Conservation (phyloP, 2,888 invertebrate species). For the Graphium colonna region DNA sequence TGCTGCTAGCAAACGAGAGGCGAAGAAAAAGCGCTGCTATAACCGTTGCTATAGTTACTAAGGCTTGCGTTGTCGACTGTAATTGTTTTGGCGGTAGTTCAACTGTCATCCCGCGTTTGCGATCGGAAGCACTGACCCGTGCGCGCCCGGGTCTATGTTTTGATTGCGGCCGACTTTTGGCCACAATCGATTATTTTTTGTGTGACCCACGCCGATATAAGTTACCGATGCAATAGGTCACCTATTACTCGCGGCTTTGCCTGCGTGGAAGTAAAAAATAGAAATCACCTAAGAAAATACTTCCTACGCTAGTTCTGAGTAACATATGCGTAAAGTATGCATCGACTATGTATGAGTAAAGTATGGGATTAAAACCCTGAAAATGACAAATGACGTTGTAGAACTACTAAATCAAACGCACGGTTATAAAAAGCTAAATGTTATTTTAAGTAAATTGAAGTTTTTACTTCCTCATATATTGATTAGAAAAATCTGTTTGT, state of each 20-base stretch:
- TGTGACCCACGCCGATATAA: constrained; percentile 65
- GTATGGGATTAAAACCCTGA: too few relatives aligned
- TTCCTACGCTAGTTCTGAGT: too few relatives aligned
- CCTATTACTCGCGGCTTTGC: background rate
- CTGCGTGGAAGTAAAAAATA: background rate
- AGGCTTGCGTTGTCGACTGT: background rate
- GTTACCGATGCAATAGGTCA: constrained; percentile 32
- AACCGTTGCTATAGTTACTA: background rate
- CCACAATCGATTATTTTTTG: constrained; percentile 74
- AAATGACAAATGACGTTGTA: too few relatives aligned
- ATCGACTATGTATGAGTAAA: too few relatives aligned
- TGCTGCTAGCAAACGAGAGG: background rate
- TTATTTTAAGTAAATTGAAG: too few relatives aligned
- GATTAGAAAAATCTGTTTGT: too few relatives aligned
- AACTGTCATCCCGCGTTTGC: constrained; percentile 63
- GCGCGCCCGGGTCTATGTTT: constrained; percentile 56
- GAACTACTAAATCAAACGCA: too few relatives aligned
- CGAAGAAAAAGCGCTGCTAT: background rate
- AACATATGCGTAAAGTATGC: too few relatives aligned
- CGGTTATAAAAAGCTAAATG: too few relatives aligned
- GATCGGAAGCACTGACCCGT: constrained; percentile 74
- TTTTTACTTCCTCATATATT: too few relatives aligned
- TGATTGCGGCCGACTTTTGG: constrained; percentile 76
- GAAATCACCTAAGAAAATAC: too few relatives aligned
- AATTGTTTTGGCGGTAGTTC: too few relatives aligned